Percentiles rank a stretch among this genome's conserved stretches.
Conservation (phyloP, 2,888 invertebrate genomes). For the Ligdia adustata region DNA sequence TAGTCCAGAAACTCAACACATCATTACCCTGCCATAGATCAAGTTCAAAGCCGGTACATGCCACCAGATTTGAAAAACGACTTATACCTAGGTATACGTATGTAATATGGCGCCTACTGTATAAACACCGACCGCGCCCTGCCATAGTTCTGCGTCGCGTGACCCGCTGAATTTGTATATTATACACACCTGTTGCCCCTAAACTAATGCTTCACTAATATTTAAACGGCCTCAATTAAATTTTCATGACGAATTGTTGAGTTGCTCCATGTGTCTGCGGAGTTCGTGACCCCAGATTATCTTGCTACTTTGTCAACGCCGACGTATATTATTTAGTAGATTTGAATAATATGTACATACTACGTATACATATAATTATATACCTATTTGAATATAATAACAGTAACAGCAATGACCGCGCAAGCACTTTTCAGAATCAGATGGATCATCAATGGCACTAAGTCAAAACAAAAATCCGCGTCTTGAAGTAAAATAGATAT, state of each 20-base stretch:
- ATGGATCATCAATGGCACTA: too few species aligned
- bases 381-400: too few species aligned
- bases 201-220: conserved; percentile 39
- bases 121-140: conserved; percentile 28
- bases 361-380: too few species aligned
- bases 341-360: neutral
- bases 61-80: neutral
- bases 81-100: too few species aligned
- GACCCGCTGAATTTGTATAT: conserved; percentile 50
- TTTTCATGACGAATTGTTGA: conserved; percentile 26
- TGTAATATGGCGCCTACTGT: too few species aligned
- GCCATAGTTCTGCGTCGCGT: conserved; percentile 44
- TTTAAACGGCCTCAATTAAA: conserved; percentile 25
- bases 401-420: too few species aligned
- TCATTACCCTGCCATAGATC: conserved; percentile 13
- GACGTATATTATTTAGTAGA: neutral
- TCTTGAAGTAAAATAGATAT: too few species aligned
- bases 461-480: too few species aligned
- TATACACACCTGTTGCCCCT: conserved; percentile 56
- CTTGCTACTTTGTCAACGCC: conserved; percentile 22
- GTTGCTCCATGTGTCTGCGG: conserved; percentile 19
- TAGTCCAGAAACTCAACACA: neutral
- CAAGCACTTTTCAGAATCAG: too few species aligned
- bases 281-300: conserved; percentile 21
- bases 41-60: conserved; percentile 15